Conservation (phyloP, 64 coral and sea anemone genomes). For the Anthopleura sola region DNA sequence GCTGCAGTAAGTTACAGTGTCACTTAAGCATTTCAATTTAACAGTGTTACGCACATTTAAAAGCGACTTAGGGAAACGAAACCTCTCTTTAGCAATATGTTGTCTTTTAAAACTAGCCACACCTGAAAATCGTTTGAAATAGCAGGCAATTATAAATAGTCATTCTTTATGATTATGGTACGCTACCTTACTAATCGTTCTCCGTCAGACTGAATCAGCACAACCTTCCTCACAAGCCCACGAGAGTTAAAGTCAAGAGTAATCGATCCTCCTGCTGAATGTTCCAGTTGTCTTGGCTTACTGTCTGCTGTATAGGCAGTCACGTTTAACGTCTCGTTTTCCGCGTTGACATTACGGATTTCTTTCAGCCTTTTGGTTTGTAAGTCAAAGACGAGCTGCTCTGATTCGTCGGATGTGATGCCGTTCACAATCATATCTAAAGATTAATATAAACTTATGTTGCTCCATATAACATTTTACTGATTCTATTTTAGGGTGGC, state of each 20-base stretch:
- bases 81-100: too few species aligned
- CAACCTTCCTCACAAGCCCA: constrained; percentile 34
- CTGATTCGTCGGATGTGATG: neutral
- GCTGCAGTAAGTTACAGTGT: too few species aligned
- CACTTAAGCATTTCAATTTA: too few species aligned
- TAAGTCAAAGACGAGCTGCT: constrained; percentile 5
- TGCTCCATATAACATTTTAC: neutral
- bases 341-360: neutral
- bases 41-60: too few species aligned
- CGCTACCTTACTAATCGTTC: constrained; percentile 21
- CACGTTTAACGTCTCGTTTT: neutral
- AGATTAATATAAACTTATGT: neutral
- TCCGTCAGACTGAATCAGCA: neutral
- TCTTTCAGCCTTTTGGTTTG: constrained; percentile 6
- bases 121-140: too few species aligned
- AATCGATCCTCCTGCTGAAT: constrained; percentile 43
- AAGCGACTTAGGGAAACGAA: too few species aligned
- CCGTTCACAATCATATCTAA: neutral
- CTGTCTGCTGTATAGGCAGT: neutral
- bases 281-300: neutral
- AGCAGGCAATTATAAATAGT: too few species aligned
- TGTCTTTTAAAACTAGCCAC: too few species aligned
- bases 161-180: neutral
- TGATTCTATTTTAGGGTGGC: neutral
- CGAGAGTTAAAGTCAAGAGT: constrained; percentile 39